Base-by-base conservation (phyloP, 1,140 invertebrate genomes). In the Pseudomyrmex pallidus region DNA sequence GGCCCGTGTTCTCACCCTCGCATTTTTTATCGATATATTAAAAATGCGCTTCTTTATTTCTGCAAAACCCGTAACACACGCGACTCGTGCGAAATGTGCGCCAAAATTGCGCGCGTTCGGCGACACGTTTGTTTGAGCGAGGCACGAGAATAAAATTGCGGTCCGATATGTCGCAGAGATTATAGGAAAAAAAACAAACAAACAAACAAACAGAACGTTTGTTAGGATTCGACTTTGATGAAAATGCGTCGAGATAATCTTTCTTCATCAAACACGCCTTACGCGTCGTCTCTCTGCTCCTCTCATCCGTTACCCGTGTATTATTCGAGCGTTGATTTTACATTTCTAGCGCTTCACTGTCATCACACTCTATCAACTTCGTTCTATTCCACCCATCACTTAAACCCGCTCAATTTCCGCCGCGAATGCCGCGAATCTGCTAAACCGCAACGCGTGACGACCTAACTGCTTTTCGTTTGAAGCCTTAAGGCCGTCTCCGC, bases 391-490 rank as follows among this genome's bases (percentile, higher is more conserved):
- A 62, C 56, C 61, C 76, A 44, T 82, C 63, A 64, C 89, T 76
- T 46, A 88, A 90, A 89, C 83, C 89, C 89, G 87, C 85, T 91
- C 90, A 91, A 91, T 90, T 90, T 91, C 86, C 87, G 85, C 85
- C 61, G 74, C 82, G 72, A 61, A 85, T 82, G 57, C 83, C 61
- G 73, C 83, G 86, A 88, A 83, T 83, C 83, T 80, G 87, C 73
- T 44, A 90, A 87, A 91, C 91, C 91, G 86, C 91, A 91, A 91
- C 90, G 90, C 91, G 90, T 89, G 90, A 91, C 91, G 89, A 85
- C 68, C 91, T 91, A 91, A 91, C 91, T 91, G 88, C 90, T 90
- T 91, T 91, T 91, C 91, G 91, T 91, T 91, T 91, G 89, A 88
- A 90, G 72, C 86, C 90, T 91, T 88, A 87, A 89, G 88, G 77